phyloP scores from a whole-genome alignment of 2,888 invertebrate genomes.

The Drosophila kanekoi region DNA sequence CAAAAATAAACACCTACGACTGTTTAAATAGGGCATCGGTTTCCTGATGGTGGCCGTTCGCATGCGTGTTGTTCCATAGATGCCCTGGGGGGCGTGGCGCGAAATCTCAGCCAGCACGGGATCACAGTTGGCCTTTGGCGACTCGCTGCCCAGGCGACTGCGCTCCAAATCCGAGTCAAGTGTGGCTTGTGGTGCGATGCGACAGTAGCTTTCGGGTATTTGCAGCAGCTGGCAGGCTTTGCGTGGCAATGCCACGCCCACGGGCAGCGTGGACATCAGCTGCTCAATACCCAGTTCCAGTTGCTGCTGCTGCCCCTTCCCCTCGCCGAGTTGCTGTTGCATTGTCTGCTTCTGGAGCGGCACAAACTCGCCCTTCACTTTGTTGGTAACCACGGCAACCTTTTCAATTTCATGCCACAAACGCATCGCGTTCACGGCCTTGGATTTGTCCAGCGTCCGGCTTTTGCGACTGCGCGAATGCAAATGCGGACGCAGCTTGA shows the following conservation, averaged over 20 bases:
- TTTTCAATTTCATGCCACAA: constrained; percentile 70
- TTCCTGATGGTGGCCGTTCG: constrained; percentile 82
- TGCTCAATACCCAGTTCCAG: constrained; percentile 69
- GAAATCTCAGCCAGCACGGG: constrained; percentile 61
- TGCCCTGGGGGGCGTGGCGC: constrained; percentile 64
- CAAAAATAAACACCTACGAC: constrained; percentile 72
- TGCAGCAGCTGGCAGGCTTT: constrained; percentile 83
- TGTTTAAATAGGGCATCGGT: constrained; percentile 82
- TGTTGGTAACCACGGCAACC: constrained; percentile 60
- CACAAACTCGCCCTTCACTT: constrained; percentile 29
- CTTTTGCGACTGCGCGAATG: constrained; percentile 60
- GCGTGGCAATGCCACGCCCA: constrained; percentile 74
- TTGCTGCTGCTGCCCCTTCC: constrained; percentile 10
- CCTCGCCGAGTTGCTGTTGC: constrained; percentile 2
- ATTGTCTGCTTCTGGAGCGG: constrained; percentile 17
- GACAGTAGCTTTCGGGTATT: constrained; percentile 79
- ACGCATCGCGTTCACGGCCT: constrained; percentile 58
- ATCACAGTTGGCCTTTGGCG: constrained; percentile 22
- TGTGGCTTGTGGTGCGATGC: constrained; percentile 48
- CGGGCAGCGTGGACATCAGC: constrained; percentile 80
- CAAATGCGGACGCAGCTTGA: constrained; percentile 77
- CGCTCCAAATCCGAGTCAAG: constrained; percentile 62
- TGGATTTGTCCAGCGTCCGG: constrained; percentile 53
- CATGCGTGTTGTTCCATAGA: constrained; percentile 80
- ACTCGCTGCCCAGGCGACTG: constrained; percentile 31